Evolutionary conservation across 2,888 invertebrate genomes (phyloP), one percentile per base, ranked within the genome.

Genomic region (Drosophila gaucha): DNA sequence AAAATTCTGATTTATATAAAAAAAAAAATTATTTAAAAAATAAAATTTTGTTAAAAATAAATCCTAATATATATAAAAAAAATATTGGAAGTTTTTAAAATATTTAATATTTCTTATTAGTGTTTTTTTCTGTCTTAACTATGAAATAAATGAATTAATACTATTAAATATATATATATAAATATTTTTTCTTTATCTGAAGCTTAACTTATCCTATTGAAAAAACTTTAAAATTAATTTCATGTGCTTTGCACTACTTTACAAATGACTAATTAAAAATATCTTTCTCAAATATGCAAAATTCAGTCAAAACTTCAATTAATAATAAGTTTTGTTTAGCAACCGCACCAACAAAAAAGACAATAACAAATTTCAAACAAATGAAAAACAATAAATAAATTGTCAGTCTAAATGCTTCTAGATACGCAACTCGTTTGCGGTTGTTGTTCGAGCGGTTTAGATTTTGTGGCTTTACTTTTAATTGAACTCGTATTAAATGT

Each of bases 341-440:
- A 49, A n/a, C 54, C 46, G 82, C 74, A 83, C 74, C 24, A 3
- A 26, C 14, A 41, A 16, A 16, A 26, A 41, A 14, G 10, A 41
- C 10, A 24, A 41, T 16, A 26, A n/a, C n/a, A 30, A 43, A 50
- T 73, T 59, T 54, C 9, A 44, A 26, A 26, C 30, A 51, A 68
- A 59, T 47, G 22, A 50, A 59, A 63, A 72, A 12, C 20, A 31
- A 86, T 67, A 44, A 79, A 73, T 51, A 57, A 64, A 62, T 68
- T 59, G 46, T 26, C 57, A 58, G 66, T 24, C 6, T 0, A 28
- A 46, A 36, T 9, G 16, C 8, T 24, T 4, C 20, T 18, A 56
- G 39, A 56, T 35, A 14, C 20, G 26, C 10, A 67, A 74, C 67
- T 70, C 51, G 59, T 63, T 72, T 79, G 84, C 49, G 77, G 80